Base-by-base conservation (phyloP, 2,888 invertebrate genomes). In the Spilosoma lubricipeda region DNA sequence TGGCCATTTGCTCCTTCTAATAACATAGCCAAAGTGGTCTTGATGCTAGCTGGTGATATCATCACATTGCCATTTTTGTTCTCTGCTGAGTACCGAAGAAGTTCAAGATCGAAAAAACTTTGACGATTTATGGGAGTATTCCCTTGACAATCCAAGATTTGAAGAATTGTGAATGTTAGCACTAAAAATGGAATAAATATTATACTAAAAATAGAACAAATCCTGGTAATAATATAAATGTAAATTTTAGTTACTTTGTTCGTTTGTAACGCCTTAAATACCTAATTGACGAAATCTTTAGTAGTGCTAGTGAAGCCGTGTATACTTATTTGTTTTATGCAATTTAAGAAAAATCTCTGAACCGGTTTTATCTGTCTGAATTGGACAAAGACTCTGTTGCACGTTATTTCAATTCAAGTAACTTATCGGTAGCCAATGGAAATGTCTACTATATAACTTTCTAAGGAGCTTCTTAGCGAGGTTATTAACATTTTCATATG, bases 1-100 rank as follows among this genome's bases (percentile, higher is more conserved):
- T 84, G 81, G 4, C 97, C 97, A 18, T 85, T 87, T 0, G 97
- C 96, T 33, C 97, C 97, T 91, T 97, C 97, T 67, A 97, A 88
- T 64, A 97, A 83, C 96, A 97, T 96, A 13, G 96, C 96, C 69
- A 97, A 87, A 0, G 96, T 96, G 0, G 96, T 93, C 89, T 97
- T 97, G 42, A 97, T 93, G 86, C 97, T 97, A 74, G 96, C 96
- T 27, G 97, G 97, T 27, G 97, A 97, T 3, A 97, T 89, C 86
- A 97, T 93, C 56, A 97, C 93, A 87, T 97, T 97, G 36, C 96
- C 96, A 13, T 63, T 78, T 65, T 86, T 90, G 13, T 90, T 90
- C 75, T 93, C 93, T 3, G 92, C 89, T 0, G 91, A 84, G 85
- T 95, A 95, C 78, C 94, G 92, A 1, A 96, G 90, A n/a, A 97